Evolutionary conservation across 2,888 invertebrate genomes (phyloP).

Genomic region (Brachypalpus laphriformis): DNA sequence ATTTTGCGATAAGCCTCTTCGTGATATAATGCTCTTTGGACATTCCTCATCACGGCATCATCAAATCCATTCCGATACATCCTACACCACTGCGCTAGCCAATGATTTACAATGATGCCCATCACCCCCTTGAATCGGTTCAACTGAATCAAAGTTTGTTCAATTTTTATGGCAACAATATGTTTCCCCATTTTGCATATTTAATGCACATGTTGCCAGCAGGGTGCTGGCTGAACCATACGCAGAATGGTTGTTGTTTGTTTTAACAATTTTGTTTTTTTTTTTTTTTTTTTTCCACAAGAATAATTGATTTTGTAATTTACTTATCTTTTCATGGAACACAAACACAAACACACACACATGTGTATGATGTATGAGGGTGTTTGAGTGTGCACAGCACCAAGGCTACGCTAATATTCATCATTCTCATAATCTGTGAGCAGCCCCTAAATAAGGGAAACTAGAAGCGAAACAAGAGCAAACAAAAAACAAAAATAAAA

Average conservation of each 20-base stretch:
- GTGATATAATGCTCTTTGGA: too few species aligned
- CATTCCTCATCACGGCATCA: too few species aligned
- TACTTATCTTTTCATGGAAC: background rate
- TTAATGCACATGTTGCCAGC: constrained; percentile 1
- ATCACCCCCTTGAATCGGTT: background rate
- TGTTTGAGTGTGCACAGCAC: background rate
- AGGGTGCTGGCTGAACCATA: background rate
- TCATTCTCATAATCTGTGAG: constrained; percentile 11
- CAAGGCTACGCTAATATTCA: background rate
- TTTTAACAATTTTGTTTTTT: background rate
- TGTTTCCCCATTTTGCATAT: background rate
- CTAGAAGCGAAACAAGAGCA: background rate
- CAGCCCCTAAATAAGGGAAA: background rate
- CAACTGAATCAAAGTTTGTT: background rate
- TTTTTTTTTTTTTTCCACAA: background rate
- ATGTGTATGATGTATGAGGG: background rate
- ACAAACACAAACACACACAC: background rate
- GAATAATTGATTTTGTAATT: constrained; percentile 37
- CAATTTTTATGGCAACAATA: background rate
- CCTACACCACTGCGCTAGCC: background rate
- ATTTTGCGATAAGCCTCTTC: too few species aligned
- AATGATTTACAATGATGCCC: background rate
- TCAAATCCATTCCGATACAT: too few species aligned
- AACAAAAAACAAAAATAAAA: background rate
- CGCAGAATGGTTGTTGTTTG: background rate